Conservation (phyloP, 2,113 vertebrate species). For the Rhizomys pruinosus region DNA sequence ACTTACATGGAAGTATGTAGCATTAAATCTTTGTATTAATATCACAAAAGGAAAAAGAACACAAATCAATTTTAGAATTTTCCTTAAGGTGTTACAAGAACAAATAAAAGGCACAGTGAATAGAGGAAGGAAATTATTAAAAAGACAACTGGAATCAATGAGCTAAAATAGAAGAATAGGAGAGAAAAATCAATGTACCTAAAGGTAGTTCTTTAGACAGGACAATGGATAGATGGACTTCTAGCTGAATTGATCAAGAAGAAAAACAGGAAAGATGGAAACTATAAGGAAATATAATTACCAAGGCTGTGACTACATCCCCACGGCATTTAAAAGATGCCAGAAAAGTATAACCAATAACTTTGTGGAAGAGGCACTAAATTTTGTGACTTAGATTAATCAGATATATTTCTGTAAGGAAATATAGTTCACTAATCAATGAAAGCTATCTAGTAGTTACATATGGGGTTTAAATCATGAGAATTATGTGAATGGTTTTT, state of each 20-base stretch:
- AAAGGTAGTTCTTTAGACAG: not conserved
- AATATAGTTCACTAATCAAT: not conserved
- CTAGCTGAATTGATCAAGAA: not conserved
- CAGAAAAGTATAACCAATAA: not conserved
- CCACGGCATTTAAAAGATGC: not conserved
- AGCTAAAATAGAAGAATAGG: not conserved
- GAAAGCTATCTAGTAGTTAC: not conserved
- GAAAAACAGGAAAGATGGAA: not conserved
- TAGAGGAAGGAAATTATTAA: not conserved
- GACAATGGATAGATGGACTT: not conserved
- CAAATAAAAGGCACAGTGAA: not conserved
- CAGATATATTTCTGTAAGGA: not conserved
- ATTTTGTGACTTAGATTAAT: conserved; percentile 27
- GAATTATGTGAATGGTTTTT: not conserved
- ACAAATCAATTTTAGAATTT: no score
- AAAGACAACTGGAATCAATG: not conserved
- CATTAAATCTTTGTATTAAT: not conserved
- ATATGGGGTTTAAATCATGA: not conserved
- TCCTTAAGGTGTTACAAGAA: not conserved
- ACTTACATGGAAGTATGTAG: not conserved
- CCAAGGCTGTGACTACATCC: not conserved
- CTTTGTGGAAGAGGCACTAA: not conserved
- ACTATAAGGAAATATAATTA: not conserved
- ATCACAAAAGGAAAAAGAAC: not conserved
- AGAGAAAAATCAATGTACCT: not conserved